Evolutionary conservation across 1,140 invertebrate species (phyloP), one percentile per base, ranked within the genome.

Genomic region (Asobara japonica): DNA sequence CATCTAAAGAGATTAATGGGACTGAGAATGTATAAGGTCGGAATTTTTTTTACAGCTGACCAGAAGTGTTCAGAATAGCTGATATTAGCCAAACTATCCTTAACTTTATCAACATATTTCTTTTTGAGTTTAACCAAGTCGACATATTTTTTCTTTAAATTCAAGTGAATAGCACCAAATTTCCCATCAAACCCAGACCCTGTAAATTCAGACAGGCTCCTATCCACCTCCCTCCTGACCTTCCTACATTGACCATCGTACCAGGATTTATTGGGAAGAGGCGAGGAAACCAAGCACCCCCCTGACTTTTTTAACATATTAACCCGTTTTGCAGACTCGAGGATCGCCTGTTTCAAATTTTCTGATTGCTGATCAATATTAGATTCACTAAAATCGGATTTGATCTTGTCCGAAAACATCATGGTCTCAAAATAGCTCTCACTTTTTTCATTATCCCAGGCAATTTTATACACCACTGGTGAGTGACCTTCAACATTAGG

Each of bases 381-480:
- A 11, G 4, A 41, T 41, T 4, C 36, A 41, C 11, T 41, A n/a
- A 41, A 41, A n/a, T 41, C 11, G 11, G 11, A 6, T 13, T 41
- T 4, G 3, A 41, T 41, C 51, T 16, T 18, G 27, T 67, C 48
- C 25, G 48, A 67, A 67, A 67, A 45, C 30, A 67, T 22, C 65
- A 66, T 20, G 29, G 65, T 25, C n/a, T 41, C 30, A 11, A 22
- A 36, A 65, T 16, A 45, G 8, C 8, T 27, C 48, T 45, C 36
- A 22, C 8, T 18, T 5, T 11, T 18, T 10, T 41, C 33, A 29
- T 13, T 30, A 18, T n/a, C 4, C 61, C 36, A 41, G 36, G 11
- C 36, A 4, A 41, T n/a, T 4, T n/a, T 41, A 41, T 11, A 6
- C n/a, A 11, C 36, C 3, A 2, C 36, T 6, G 36, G 11, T n/a